These are phyloP conservation scores for Tetranychus cinnabarinus DNA, from an alignment of 1,140 invertebrate genomes.

Conservation along the genomic window DNA sequence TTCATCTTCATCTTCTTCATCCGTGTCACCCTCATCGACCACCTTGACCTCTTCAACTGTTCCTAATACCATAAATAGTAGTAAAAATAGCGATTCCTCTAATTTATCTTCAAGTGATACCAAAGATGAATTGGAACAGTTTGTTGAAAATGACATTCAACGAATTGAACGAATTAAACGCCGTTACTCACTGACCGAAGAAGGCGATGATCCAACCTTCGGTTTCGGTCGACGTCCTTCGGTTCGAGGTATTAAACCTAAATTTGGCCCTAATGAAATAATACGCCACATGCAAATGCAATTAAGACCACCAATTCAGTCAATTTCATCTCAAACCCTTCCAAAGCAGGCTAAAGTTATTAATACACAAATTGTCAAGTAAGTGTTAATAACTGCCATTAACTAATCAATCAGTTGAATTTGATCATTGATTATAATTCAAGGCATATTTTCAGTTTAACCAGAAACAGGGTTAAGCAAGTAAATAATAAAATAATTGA, in stretches of 20 bases:
- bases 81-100: not conserved
- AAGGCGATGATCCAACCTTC: constrained; percentile 49
- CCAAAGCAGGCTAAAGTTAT: not conserved
- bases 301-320: not conserved
- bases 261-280: constrained; percentile 28
- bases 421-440: no score
- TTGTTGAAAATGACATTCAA: constrained; percentile 54
- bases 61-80: no score
- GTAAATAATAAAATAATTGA: no score
- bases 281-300: not conserved
- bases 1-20: not conserved
- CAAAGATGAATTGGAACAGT: constrained; percentile 46
- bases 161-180: constrained; percentile 53
- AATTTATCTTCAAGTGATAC: not conserved
- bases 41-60: not conserved
- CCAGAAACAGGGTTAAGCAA: no score
- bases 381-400: no score
- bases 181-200: constrained; percentile 29
- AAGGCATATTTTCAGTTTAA: no score
- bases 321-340: not conserved
- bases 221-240: constrained; percentile 65
- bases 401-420: no score
- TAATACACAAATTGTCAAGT: not conserved
- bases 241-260: constrained; percentile 39
- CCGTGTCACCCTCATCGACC: not conserved